Base-by-base conservation (phyloP, 2,113 vertebrate genomes). In the Myocastor coypus region DNA sequence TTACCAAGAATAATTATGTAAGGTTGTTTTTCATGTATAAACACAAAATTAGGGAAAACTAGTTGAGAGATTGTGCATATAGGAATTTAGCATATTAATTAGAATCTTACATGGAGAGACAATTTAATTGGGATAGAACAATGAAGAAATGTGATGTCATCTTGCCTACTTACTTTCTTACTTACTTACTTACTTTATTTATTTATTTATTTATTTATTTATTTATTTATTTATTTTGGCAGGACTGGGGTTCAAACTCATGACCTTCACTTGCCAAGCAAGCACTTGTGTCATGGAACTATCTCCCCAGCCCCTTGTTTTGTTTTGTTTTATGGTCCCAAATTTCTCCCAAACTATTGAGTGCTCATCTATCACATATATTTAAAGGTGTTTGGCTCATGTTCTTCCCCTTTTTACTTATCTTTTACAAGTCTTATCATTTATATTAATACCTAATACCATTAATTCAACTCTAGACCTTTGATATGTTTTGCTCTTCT, bases 401-500 rank as follows among this genome's bases (percentile, higher is more conserved):
- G 12, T 94, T 85, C 30, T 71, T 69, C 6, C 13, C 64, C 40
- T 77, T 95, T 57, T 57, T 28, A 83, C 46, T 71, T 78, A 82
- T 89, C 46, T 66, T 89, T 63, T 81, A 5, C 17, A 88, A 82
- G 28, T 71, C 64, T 94, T 89, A 40, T 13, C 34, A 85, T 93
- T 66, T 86, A 82, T 30, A 68, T 26, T 83, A 95, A 89, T 77
- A 10, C 87, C 83, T 42, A 93, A 93, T n/a, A 16, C 75, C 92
- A 42, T 86, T 95, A 92, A 94, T 92, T 28, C 28, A 87, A 17
- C 64, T 83, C 46, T 77, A 28, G 7, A 59, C 46, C 85, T 93
- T 71, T 78, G 90, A 90, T 68, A 6, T 9, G 75, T 34, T 34
- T 89, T 87, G 89, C n/a, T 95, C 7, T 83, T 78, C 42, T 82